These are phyloP conservation scores for Perca flavescens DNA, from an alignment of 2,113 vertebrate species.

Conservation along the genomic window DNA sequence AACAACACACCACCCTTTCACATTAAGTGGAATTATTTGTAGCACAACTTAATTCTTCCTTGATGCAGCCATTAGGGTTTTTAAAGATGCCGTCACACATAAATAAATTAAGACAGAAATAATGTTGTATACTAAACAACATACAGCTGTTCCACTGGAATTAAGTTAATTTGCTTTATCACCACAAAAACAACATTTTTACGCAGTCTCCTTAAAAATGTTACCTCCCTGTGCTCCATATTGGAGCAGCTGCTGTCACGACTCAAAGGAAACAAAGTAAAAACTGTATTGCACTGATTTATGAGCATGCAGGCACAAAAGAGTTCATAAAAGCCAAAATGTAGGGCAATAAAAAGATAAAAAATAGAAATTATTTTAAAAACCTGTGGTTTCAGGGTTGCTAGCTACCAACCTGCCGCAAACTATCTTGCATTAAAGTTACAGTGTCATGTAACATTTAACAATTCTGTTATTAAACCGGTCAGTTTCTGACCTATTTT, in stretches of 20 bases:
- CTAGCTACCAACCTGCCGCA: no score
- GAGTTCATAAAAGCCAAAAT: not conserved
- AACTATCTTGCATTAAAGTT: no score
- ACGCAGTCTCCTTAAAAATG: not conserved
- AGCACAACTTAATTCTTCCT: not conserved
- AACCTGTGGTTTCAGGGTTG: no score
- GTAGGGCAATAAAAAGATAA: not conserved
- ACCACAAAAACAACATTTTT: not conserved
- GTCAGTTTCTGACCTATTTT: no score
- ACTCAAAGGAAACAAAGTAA: slow-evolving; percentile 14
- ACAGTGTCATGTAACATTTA: no score
- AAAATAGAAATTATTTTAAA: no score
- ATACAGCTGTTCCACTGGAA: not conserved
- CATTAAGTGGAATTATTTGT: not conserved
- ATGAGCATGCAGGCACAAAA: not conserved
- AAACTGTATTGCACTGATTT: slow-evolving; percentile 13
- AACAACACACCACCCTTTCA: not conserved
- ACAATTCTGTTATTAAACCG: no score
- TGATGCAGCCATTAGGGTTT: slow-evolving; percentile 9
- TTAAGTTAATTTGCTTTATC: not conserved
- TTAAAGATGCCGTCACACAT: not conserved
- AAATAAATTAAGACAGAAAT: not conserved
- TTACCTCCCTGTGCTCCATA: not conserved
- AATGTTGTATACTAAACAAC: not conserved
- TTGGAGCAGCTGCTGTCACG: not conserved